Conservation (phyloP, 2,888 invertebrate genomes). For the Leptopilina drosophilae region DNA sequence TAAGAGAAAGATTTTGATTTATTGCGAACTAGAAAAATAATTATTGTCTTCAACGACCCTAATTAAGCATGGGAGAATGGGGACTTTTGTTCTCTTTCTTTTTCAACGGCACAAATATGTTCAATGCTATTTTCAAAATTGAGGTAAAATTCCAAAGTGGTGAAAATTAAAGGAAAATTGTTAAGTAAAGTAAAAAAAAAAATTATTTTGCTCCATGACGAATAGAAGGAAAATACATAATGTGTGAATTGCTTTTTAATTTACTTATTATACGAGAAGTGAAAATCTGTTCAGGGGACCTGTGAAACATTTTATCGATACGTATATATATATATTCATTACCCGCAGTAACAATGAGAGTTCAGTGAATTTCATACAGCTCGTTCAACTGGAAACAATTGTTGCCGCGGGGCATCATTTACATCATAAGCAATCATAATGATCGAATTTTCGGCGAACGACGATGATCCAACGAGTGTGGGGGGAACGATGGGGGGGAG, state of each 20-base stretch:
- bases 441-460: slow-evolving; percentile 76
- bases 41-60: slow-evolving; percentile 16
- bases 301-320: too few relatives aligned
- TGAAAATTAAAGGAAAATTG: too few relatives aligned
- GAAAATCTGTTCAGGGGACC: too few relatives aligned
- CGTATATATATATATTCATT: not conserved
- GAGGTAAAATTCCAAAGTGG: too few relatives aligned
- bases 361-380: slow-evolving; percentile 37
- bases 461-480: slow-evolving; percentile 75
- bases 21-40: slow-evolving; percentile 22
- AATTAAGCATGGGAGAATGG: not conserved
- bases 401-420: slow-evolving; percentile 80
- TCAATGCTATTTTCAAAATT: too few relatives aligned
- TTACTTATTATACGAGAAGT: too few relatives aligned
- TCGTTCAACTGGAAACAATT: slow-evolving; percentile 72
- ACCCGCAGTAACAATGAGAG: slow-evolving; percentile 41
- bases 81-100: slow-evolving; percentile 40
- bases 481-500: slow-evolving; percentile 70
- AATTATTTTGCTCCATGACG: too few relatives aligned
- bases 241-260: too few relatives aligned
- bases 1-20: slow-evolving; percentile 25
- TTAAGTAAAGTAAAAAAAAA: too few relatives aligned
- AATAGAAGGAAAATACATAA: too few relatives aligned
- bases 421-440: slow-evolving; percentile 80
- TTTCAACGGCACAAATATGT: too few relatives aligned